These are phyloP conservation scores for Typhlichthys subterraneus DNA, from an alignment of 2,797 vertebrate genomes.

Conservation along the genomic window DNA sequence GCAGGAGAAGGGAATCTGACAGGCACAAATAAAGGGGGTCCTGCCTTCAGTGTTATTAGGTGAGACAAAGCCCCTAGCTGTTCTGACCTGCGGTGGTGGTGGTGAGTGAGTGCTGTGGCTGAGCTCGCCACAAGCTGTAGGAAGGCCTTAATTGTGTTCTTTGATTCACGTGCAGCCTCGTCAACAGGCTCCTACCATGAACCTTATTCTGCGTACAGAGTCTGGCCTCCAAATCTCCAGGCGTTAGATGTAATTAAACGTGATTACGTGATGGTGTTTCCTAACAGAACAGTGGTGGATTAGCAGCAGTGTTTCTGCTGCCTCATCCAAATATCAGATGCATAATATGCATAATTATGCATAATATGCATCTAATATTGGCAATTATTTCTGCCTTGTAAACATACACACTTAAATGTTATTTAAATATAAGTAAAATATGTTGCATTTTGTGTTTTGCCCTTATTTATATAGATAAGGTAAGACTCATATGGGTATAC, in stretches of 20 bases:
- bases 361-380: too few species aligned
- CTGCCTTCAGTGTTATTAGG: conserved; percentile 87
- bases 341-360: too few species aligned
- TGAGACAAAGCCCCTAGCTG: conserved; percentile 94
- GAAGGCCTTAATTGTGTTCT: conserved; percentile 92
- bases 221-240: conserved; percentile 37
- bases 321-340: background rate
- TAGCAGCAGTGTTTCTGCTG: background rate
- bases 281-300: conserved; percentile 5
- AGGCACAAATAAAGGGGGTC: conserved; percentile 88
- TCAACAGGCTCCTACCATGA: conserved; percentile 56
- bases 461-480: too few species aligned
- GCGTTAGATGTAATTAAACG: conserved; percentile 11
- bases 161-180: conserved; percentile 69
- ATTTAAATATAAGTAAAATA: background rate
- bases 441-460: background rate
- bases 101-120: conserved; percentile 81
- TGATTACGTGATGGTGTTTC: conserved; percentile 39
- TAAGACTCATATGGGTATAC: too few species aligned
- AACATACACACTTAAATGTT: background rate
- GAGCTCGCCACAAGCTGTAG: conserved; percentile 51
- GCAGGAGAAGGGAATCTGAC: conserved; percentile 88
- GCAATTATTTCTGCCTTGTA: background rate
- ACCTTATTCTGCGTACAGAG: conserved; percentile 28
- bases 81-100: conserved; percentile 87